A percentile compares a stretch with the other conserved stretches of the same genome.
phyloP scores from a whole-genome alignment of 2,113 vertebrate species.

The Penelope pileata region DNA sequence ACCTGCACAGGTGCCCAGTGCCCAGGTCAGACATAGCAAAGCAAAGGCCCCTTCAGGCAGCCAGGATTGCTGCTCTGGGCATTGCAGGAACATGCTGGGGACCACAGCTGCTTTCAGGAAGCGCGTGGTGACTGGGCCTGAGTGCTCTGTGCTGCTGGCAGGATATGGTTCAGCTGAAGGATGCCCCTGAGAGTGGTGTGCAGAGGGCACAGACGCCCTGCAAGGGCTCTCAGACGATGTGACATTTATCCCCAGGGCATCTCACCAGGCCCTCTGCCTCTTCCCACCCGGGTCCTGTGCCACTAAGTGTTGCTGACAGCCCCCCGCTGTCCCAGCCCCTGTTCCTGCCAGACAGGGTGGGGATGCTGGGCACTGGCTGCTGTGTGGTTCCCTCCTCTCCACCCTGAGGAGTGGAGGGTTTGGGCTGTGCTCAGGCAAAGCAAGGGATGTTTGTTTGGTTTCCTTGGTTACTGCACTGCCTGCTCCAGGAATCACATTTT shows the following conservation, averaged over 20 bases:
- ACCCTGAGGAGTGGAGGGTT: not conserved
- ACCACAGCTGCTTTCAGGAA: not conserved
- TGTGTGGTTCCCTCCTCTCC: not conserved
- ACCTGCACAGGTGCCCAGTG: not conserved
- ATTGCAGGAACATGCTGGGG: not conserved
- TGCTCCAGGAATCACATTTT: slow-evolving; percentile 64
- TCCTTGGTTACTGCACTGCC: slow-evolving; percentile 66
- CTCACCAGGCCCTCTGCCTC: not conserved
- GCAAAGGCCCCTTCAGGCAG: not conserved
- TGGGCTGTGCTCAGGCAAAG: not conserved
- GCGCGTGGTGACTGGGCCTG: not conserved
- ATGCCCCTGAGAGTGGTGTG: not conserved
- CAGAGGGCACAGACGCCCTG: not conserved
- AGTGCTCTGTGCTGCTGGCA: not conserved
- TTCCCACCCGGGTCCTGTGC: not conserved
- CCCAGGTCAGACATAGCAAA: not conserved
- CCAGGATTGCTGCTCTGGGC: not conserved
- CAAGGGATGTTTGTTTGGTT: slow-evolving; percentile 73
- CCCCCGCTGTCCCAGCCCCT: not conserved
- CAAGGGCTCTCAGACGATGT: not conserved
- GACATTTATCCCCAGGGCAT: not conserved
- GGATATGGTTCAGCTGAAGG: not conserved
- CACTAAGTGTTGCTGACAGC: not conserved
- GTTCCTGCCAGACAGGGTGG: slow-evolving; percentile 25
- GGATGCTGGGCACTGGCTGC: not conserved